Evolutionary conservation across 2,113 vertebrate genomes (phyloP).

Genomic region (Microcebus jonahi): DNA sequence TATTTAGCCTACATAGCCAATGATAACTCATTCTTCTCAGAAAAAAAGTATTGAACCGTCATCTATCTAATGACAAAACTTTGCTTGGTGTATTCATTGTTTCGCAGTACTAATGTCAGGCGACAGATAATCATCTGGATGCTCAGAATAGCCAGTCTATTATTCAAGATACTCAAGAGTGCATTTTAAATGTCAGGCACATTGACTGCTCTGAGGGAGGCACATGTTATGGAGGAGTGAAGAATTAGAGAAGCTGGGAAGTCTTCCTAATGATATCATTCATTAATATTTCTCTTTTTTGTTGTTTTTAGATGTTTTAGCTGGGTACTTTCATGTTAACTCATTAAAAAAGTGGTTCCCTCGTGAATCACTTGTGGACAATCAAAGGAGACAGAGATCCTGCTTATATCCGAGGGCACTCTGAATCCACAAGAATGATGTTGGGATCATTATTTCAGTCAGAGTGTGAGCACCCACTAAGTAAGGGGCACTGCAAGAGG

Average conservation of each 20-base stretch:
- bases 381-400: not conserved
- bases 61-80: not conserved
- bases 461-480: not conserved
- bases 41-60: not conserved
- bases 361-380: not conserved
- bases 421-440: not conserved
- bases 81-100: not conserved
- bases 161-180: not conserved
- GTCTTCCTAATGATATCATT: not conserved
- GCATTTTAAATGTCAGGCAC: not conserved
- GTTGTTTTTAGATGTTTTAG: not conserved
- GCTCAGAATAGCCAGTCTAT: not conserved
- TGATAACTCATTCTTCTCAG: not conserved
- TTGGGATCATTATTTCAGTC: not conserved
- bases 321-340: not conserved
- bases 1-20: not conserved
- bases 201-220: slow-evolving; percentile 1
- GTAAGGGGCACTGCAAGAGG: not conserved
- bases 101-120: not conserved
- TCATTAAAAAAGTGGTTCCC: slow-evolving; percentile 7
- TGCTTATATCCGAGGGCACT: not conserved
- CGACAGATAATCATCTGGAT: not conserved
- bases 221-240: slow-evolving; percentile 11
- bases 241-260: not conserved
- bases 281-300: slow-evolving; percentile 8